phyloP scores from a whole-genome alignment of 2,113 vertebrate species.

The Rousettus leschenaultii region DNA sequence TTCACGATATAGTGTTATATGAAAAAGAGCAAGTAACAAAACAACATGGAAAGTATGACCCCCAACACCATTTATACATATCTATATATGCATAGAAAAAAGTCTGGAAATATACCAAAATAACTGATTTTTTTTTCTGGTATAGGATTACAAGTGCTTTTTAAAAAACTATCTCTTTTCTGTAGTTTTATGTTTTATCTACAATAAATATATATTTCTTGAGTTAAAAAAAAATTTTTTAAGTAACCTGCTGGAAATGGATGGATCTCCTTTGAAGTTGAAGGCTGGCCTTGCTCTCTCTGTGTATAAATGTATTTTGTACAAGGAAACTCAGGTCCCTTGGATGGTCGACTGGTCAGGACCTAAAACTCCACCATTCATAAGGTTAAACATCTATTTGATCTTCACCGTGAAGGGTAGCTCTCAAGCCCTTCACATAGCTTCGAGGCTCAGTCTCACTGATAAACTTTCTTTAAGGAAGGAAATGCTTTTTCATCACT shows the following conservation, averaged over 20 bases:
- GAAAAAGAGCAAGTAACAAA: constrained; percentile 23
- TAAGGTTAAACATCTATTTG: background rate
- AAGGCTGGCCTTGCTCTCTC: background rate
- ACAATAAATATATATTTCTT: background rate
- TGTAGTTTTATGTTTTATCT: background rate
- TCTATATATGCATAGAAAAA: background rate
- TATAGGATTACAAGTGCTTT: background rate
- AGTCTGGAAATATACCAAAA: background rate
- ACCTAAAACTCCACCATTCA: background rate
- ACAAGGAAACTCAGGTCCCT: background rate
- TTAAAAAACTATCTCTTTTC: background rate
- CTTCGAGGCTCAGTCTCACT: background rate
- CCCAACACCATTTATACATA: background rate
- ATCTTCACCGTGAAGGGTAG: background rate
- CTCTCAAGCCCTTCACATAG: background rate
- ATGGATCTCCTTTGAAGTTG: background rate
- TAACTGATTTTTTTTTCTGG: constrained; percentile 23
- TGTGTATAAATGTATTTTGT: background rate
- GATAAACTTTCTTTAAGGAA: background rate
- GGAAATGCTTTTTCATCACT: background rate
- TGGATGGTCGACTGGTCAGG: background rate
- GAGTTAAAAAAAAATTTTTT: background rate
- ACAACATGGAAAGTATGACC: background rate
- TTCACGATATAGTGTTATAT: background rate
- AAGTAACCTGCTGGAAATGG: background rate